Evolutionary conservation across 2,888 invertebrate genomes (phyloP), one percentile per base, ranked within the genome.

Genomic region (Hetaerina titia): DNA sequence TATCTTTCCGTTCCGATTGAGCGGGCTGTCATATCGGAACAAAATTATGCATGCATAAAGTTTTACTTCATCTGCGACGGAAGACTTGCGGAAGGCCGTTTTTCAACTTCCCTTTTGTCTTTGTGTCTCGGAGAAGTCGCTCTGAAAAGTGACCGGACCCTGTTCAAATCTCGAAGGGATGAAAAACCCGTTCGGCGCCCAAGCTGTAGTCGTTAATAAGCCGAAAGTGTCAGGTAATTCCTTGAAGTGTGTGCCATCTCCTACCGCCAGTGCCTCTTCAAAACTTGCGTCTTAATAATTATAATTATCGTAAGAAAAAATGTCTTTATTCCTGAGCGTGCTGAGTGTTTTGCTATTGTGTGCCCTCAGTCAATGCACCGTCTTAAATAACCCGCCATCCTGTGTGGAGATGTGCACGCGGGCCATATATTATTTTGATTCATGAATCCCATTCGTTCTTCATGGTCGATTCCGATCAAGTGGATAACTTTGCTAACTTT

Each of bases 81-180:
- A 81, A 31, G 25, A 31, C 31, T 45, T 22, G 31, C 7, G 25
- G 81, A 81, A 11, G 7, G 81, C 31, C 2, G 11, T 22, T 81
- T 81, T 81, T 31, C 81, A 81, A 7, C 81, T 81, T 31, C 81
- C 45, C 81, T 81, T 81, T 81, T 81, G 81, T 81, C 22, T 81
- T 31, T 45, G 45, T 45, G 45, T 4, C 45, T 45, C 81, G 31
- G 9, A 31, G 11, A 31, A 81, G 81, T 11, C 15, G 81, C 31
- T 81, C 81, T n/a, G 25, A 15, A 81, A 31, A 81, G 31, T 31
- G 81, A 81, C 81, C 81, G 13, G 81, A 31, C 81, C 13, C 31
- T 31, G 81, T 81, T 81, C 81, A 81, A 31, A 31, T 4, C 9
- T 9, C 69, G 69, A 13, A 13, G 31, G 11, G 81, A 81, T 31